phyloP scores from a whole-genome alignment of 2,888 invertebrate genomes.

The Bimastos eiseni region DNA sequence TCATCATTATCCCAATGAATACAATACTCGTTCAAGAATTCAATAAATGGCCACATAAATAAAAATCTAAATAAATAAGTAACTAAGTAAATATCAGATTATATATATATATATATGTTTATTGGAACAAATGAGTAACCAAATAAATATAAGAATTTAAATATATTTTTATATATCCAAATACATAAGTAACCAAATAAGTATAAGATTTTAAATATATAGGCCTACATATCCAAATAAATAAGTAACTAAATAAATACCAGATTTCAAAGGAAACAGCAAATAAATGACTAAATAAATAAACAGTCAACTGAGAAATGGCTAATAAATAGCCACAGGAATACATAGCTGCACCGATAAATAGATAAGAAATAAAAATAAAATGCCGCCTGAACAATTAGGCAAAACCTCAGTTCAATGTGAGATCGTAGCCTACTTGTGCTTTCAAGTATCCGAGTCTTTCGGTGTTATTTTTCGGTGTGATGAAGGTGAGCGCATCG shows the following conservation, averaged over 20 bases:
- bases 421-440: neutral
- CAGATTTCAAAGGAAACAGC: too few relatives aligned
- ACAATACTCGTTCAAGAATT: too few relatives aligned
- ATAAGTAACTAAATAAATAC: neutral
- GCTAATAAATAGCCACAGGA: neutral
- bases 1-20: too few relatives aligned
- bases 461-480: constrained; percentile 28
- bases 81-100: neutral
- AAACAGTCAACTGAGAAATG: neutral
- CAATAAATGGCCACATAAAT: neutral
- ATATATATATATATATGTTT: neutral
- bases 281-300: neutral
- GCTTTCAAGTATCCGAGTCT: constrained; percentile 24
- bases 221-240: neutral
- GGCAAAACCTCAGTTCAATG: neutral
- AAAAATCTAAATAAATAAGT: neutral
- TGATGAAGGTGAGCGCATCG: neutral
- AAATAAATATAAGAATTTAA: neutral
- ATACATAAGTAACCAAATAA: neutral
- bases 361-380: neutral
- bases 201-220: neutral
- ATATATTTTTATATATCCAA: neutral
- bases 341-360: neutral
- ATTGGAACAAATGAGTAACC: too few relatives aligned
- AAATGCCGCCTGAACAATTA: neutral